A percentile compares a stretch with the other conserved stretches of the same genome.
phyloP scores from a whole-genome alignment of 2,797 vertebrate species.

The Sandelia bainsii region DNA sequence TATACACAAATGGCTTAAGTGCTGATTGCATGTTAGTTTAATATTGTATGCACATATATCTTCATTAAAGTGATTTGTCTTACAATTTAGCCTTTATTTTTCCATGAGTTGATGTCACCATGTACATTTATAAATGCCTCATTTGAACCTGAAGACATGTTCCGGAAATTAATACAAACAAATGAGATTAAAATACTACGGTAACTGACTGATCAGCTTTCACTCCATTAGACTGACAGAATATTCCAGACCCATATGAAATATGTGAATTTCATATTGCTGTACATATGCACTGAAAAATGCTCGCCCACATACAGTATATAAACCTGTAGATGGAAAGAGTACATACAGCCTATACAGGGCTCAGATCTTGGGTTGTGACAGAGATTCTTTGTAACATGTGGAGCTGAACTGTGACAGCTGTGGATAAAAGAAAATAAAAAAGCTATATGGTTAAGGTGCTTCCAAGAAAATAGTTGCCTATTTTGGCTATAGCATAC shows the following conservation, averaged over 20 bases:
- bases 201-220: constrained; percentile 8
- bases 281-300: constrained; percentile 22
- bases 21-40: neutral
- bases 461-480: constrained; percentile 26
- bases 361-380: constrained; percentile 23
- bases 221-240: neutral
- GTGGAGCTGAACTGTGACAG: constrained; percentile 25
- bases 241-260: constrained; percentile 2
- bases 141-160: neutral
- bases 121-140: neutral
- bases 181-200: neutral
- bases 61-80: neutral
- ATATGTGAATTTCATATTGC: constrained; percentile 17
- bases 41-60: neutral
- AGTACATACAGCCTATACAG: constrained; percentile 11
- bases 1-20: neutral
- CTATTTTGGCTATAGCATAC: constrained; percentile 8
- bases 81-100: neutral
- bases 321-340: constrained; percentile 27
- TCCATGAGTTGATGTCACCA: neutral
- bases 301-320: neutral
- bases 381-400: constrained; percentile 31
- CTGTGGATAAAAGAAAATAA: constrained; percentile 5
- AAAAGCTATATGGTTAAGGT: constrained; percentile 13
- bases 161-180: neutral